Evolutionary conservation across 2,888 invertebrate genomes (phyloP).

Genomic region (Heliconius hortense): DNA sequence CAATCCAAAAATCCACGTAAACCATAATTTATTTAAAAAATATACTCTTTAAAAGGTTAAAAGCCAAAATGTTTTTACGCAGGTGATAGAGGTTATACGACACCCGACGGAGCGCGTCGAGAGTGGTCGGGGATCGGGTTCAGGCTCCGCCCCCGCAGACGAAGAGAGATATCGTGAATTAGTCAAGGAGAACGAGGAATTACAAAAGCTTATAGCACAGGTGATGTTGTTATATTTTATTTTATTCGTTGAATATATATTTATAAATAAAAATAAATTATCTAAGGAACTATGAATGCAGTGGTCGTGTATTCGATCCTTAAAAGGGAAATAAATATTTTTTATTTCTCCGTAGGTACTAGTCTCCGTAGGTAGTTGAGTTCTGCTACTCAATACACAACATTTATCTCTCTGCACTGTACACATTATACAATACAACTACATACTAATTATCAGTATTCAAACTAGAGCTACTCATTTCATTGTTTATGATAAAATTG

Average conservation of each 20-base stretch:
- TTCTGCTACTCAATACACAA: neutral
- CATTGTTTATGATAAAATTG: neutral
- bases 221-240: slow-evolving; percentile 54
- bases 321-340: neutral
- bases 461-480: neutral
- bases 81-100: slow-evolving; percentile 94
- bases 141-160: slow-evolving; percentile 93
- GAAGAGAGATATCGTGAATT: slow-evolving; percentile 97
- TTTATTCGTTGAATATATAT: neutral
- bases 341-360: too few relatives aligned
- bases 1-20: neutral
- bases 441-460: too few relatives aligned
- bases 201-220: slow-evolving; percentile 96
- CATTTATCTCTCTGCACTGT: neutral
- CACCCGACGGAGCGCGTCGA: slow-evolving; percentile 94
- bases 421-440: too few relatives aligned
- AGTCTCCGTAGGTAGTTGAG: too few relatives aligned
- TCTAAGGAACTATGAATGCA: too few relatives aligned
- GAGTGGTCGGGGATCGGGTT: slow-evolving; percentile 91
- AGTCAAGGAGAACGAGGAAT: slow-evolving; percentile 96
- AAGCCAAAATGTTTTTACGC: slow-evolving; percentile 28
- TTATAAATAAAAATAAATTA: too few relatives aligned
- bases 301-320: neutral
- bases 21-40: neutral
- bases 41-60: slow-evolving; percentile 1